These are phyloP conservation scores for Apis florea DNA, from an alignment of 1,140 invertebrate species.

Conservation along the genomic window DNA sequence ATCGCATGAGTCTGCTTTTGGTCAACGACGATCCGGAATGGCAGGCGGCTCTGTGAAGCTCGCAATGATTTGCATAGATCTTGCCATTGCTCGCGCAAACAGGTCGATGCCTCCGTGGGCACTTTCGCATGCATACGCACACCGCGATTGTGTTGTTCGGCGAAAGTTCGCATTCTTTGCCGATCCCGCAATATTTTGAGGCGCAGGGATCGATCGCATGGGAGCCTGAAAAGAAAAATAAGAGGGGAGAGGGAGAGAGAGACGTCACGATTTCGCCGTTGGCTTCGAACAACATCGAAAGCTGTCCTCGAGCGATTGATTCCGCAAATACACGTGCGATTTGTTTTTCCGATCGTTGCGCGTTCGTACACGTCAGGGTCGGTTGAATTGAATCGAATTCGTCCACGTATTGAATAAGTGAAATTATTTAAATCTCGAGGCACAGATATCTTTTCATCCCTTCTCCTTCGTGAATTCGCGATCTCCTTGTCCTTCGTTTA, in stretches of 20 bases:
- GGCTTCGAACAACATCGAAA: neutral
- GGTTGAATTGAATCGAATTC: neutral
- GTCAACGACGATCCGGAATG: conserved; percentile 82
- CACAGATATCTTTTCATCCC: no score
- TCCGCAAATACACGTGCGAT: neutral
- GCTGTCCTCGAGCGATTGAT: neutral
- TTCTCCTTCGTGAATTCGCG: neutral
- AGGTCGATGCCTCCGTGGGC: conserved; percentile 80
- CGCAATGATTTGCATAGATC: conserved; percentile 88
- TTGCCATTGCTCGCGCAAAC: conserved; percentile 89
- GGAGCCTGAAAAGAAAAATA: conserved; percentile 65
- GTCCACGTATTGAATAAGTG: no score
- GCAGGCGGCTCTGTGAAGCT: conserved; percentile 87
- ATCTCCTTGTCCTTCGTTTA: neutral
- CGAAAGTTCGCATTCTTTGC: conserved; percentile 84
- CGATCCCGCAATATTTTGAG: conserved; percentile 85
- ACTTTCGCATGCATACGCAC: conserved; percentile 85
- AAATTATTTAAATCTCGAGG: neutral
- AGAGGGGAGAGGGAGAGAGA: conserved; percentile 50
- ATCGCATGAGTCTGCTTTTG: conserved; percentile 81
- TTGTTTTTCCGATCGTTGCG: neutral
- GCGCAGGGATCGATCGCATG: conserved; percentile 81
- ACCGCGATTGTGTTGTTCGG: conserved; percentile 78
- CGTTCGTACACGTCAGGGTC: neutral
- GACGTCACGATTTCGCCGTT: conserved; percentile 2